Evolutionary conservation across 1,140 invertebrate species (phyloP).

Genomic region (Physella acuta): DNA sequence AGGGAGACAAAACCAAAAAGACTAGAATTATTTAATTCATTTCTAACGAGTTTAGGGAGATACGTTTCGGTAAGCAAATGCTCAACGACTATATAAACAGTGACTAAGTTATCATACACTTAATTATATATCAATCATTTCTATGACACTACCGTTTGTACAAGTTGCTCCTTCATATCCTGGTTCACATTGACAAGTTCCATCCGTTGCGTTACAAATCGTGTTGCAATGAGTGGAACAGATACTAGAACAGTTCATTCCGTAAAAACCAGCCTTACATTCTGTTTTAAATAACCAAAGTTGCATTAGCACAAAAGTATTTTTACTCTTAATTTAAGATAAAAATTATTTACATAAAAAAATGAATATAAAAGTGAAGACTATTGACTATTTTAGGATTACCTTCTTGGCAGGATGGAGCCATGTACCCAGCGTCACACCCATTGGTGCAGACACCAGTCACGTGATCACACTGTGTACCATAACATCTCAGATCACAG

Average conservation of each 20-base stretch:
- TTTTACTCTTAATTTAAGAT: neutral
- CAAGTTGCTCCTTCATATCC: neutral
- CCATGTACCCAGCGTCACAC: neutral
- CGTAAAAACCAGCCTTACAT: neutral
- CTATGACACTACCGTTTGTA: neutral
- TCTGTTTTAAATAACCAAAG: neutral
- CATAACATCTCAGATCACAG: neutral
- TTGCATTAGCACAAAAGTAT: neutral
- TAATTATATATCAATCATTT: neutral
- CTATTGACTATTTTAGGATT: neutral
- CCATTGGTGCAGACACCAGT: neutral
- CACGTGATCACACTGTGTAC: neutral
- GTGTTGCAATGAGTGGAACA: neutral
- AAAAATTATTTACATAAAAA: neutral
- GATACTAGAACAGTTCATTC: neutral
- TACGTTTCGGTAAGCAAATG: too few species aligned
- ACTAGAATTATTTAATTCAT: too few species aligned
- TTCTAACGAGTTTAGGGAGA: too few species aligned
- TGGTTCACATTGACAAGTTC: neutral
- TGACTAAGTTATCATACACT: neutral
- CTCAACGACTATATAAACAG: too few species aligned
- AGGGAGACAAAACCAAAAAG: too few species aligned
- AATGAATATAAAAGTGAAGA: neutral
- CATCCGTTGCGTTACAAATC: neutral
- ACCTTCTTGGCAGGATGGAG: neutral